Evolutionary conservation across 2,888 invertebrate species (phyloP).

Genomic region (Chymomyza fuscimana): DNA sequence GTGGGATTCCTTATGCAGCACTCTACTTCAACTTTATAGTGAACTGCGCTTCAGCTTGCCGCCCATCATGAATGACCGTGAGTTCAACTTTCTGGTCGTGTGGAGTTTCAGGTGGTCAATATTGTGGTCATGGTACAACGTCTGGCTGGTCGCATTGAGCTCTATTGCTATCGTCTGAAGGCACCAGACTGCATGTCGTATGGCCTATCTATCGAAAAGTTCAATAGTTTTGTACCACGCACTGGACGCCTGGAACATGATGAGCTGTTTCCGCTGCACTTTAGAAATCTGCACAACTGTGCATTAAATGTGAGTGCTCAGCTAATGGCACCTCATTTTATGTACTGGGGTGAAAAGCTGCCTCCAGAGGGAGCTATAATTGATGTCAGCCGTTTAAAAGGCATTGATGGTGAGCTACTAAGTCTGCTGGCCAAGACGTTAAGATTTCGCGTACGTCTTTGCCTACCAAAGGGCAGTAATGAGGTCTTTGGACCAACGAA

Average conservation of each 20-base stretch:
- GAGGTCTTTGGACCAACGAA: conserved; percentile 35
- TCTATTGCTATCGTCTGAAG: conserved; percentile 43
- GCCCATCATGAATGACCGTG: conserved; percentile 49
- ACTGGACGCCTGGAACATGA: conserved; percentile 31
- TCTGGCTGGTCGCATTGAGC: conserved; percentile 23
- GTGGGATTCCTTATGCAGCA: background rate
- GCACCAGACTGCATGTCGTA: conserved; percentile 30
- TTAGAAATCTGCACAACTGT: conserved; percentile 55
- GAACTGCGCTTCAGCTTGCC: conserved; percentile 42
- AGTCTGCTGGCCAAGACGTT: conserved; percentile 51
- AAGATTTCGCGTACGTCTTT: conserved; percentile 58
- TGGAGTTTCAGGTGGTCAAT: conserved; percentile 49
- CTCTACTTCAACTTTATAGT: conserved; percentile 32
- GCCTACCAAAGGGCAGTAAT: conserved; percentile 45
- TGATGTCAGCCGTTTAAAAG: conserved; percentile 42
- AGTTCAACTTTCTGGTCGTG: conserved; percentile 66
- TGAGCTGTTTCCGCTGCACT: conserved; percentile 55
- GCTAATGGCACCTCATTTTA: conserved; percentile 57
- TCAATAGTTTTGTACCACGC: conserved; percentile 45
- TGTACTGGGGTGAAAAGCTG: conserved; percentile 41
- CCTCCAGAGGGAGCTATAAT: conserved; percentile 31
- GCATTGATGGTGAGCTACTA: conserved; percentile 71
- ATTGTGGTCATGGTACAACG: conserved; percentile 58
- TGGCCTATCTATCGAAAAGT: conserved; percentile 35
- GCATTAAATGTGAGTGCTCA: conserved; percentile 57